phyloP scores from a whole-genome alignment of 2,888 invertebrate genomes.

The Onthophagus sagittarius region DNA sequence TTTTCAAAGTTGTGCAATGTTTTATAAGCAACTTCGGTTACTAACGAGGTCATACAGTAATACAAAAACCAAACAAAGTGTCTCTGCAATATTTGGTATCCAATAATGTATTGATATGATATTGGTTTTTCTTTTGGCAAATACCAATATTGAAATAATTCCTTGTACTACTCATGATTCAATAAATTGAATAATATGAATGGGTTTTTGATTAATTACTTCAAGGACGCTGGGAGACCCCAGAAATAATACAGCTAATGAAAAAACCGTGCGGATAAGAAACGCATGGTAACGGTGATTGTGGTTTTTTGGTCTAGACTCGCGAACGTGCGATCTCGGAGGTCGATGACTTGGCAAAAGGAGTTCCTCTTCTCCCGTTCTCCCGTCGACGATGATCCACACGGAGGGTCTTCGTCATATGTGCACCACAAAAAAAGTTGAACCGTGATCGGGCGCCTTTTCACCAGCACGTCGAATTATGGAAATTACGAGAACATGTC shows the following conservation, averaged over 20 bases:
- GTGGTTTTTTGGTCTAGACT: not conserved
- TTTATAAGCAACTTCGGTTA: too few species aligned
- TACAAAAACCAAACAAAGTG: too few species aligned
- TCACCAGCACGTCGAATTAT: constrained; percentile 21
- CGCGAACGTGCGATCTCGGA: not conserved
- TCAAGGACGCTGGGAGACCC: not conserved
- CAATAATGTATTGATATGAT: too few species aligned
- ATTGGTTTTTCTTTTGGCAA: too few species aligned
- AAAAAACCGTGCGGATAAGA: not conserved
- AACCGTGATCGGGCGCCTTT: not conserved
- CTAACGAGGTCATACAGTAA: too few species aligned
- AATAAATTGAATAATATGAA: not conserved
- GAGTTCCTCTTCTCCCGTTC: too few species aligned
- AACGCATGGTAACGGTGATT: not conserved
- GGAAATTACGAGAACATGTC: constrained; percentile 28
- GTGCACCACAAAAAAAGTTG: constrained; percentile 24
- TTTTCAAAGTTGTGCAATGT: too few species aligned
- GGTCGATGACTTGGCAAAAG: constrained; percentile 4
- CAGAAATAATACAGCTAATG: not conserved
- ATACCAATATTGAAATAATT: not conserved
- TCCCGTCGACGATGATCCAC: constrained; percentile 19
- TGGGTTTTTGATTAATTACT: not conserved
- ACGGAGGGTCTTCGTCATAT: constrained; percentile 26
- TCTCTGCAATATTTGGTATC: too few species aligned
- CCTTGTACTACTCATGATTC: not conserved